These are phyloP conservation scores for Pterois miles DNA, from an alignment of 2,797 vertebrate species.

Conservation along the genomic window DNA sequence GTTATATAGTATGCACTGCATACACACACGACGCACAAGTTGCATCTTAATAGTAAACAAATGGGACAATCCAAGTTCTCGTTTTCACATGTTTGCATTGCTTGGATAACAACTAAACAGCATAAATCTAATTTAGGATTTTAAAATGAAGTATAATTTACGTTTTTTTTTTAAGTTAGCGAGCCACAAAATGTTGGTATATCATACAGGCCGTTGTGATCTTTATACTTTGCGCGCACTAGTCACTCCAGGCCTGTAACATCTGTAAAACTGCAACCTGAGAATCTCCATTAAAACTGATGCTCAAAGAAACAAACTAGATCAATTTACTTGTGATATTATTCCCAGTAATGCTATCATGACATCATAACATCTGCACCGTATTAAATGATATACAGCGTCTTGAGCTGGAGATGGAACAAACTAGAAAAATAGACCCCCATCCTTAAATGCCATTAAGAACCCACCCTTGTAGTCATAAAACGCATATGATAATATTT, in stretches of 20 bases:
- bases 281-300: slow-evolving; percentile 17
- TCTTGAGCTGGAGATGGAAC: not conserved
- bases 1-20: too few relatives aligned
- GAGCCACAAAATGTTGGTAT: slow-evolving; percentile 2
- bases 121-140: not conserved
- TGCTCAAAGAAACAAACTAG: slow-evolving; percentile 20
- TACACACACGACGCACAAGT: not conserved
- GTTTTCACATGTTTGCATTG: not conserved
- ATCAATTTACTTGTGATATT: not conserved
- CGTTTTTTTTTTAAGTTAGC: slow-evolving; percentile 38
- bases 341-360: slow-evolving; percentile 15
- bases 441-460: not conserved
- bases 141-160: not conserved
- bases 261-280: slow-evolving; percentile 21
- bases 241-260: slow-evolving; percentile 32
- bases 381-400: slow-evolving; percentile 10
- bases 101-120: not conserved
- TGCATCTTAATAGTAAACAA: slow-evolving; percentile 3
- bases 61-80: not conserved
- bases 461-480: not conserved
- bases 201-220: slow-evolving; percentile 3
- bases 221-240: slow-evolving; percentile 25
- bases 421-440: not conserved
- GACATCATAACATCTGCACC: slow-evolving; percentile 5
- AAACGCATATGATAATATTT: slow-evolving; percentile 20